Conservation (phyloP, 2,888 invertebrate genomes). For the Plutella xylostella region DNA sequence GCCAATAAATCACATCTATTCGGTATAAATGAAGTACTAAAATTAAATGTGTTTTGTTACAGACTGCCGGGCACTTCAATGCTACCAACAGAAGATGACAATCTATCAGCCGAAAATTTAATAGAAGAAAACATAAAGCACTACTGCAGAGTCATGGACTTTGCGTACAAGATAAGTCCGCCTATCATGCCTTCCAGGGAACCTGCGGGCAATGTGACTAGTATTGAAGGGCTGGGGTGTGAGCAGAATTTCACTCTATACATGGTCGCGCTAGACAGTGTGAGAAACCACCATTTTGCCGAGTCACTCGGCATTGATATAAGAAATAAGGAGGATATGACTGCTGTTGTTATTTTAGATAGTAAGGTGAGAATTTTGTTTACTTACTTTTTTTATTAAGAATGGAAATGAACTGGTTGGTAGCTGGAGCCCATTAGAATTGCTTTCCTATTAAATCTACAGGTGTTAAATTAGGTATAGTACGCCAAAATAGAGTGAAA, state of each 20-base stretch:
- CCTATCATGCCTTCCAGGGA: conserved; percentile 36
- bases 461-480: no score
- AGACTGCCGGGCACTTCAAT: conserved; percentile 52
- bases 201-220: conserved; percentile 28
- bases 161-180: conserved; percentile 46
- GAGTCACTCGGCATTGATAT: conserved; percentile 80
- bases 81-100: conserved; percentile 58
- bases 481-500: no score
- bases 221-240: conserved; percentile 62
- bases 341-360: conserved; percentile 78
- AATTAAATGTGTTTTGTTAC: conserved; percentile 23
- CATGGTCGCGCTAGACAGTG: conserved; percentile 78
- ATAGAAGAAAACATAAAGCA: conserved; percentile 45
- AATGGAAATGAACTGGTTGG: no score
- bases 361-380: conserved; percentile 66
- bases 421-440: no score
- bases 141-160: conserved; percentile 44
- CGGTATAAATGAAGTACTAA: no score
- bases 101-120: conserved; percentile 64
- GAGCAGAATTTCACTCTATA: conserved; percentile 40
- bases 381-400: background rate
- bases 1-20: background rate
- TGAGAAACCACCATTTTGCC: conserved; percentile 78
- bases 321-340: conserved; percentile 68
- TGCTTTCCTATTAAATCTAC: no score